phyloP scores from a whole-genome alignment of 2,113 vertebrate genomes.

The Zootoca vivipara region DNA sequence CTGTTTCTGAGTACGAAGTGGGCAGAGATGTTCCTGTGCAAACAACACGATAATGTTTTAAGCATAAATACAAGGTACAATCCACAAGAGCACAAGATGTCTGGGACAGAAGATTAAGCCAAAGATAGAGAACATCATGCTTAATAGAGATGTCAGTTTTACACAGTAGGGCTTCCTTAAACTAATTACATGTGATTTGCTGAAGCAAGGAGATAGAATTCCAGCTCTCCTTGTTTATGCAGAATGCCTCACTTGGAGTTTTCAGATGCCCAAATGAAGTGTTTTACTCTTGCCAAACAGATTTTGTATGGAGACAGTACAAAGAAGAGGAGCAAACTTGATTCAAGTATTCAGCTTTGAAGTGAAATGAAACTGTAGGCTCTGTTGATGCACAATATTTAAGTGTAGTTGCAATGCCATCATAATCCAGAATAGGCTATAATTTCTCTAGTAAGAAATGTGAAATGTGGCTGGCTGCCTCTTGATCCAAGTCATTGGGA shows the following conservation, averaged over 20 bases:
- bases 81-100: not conserved
- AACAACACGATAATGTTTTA: not conserved
- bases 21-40: not conserved
- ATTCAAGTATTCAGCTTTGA: not conserved
- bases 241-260: not conserved
- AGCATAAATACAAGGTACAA: not conserved
- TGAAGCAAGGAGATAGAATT: conserved; percentile 20
- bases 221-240: not conserved
- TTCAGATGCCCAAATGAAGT: not conserved
- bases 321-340: not conserved
- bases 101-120: not conserved
- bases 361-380: not conserved
- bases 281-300: not conserved
- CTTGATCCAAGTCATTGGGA: not conserved
- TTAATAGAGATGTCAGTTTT: not conserved
- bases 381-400: not conserved
- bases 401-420: not conserved
- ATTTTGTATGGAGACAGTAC: not conserved
- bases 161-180: conserved; percentile 1
- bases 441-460: not conserved
- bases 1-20: not conserved
- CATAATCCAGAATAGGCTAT: not conserved
- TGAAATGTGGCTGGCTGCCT: not conserved
- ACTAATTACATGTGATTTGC: conserved; percentile 23
- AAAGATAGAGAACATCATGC: not conserved